Evolutionary conservation across 2,113 vertebrate genomes (phyloP).

Genomic region (Pseudopipra pipra): DNA sequence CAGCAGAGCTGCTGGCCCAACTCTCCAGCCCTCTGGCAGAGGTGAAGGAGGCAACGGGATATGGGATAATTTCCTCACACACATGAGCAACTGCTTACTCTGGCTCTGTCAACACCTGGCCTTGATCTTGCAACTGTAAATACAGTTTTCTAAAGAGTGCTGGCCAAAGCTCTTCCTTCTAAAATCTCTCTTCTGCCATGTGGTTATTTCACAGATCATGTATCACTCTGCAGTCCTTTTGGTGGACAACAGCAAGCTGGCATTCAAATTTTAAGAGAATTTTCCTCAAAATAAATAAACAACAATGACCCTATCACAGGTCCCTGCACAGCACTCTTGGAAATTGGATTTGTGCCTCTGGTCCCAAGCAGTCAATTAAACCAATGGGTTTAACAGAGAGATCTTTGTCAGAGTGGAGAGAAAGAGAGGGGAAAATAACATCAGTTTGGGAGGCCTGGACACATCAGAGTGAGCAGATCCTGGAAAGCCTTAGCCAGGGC

Average conservation of each 20-base stretch:
- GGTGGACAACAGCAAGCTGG: not conserved
- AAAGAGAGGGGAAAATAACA: not conserved
- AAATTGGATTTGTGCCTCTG: not conserved
- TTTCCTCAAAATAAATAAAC: not conserved
- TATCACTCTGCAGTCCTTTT: not conserved
- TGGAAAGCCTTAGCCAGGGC: not conserved
- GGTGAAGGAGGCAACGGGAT: not conserved
- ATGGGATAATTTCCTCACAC: not conserved
- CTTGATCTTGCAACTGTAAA: not conserved
- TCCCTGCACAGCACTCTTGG: not conserved
- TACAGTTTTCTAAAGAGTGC: not conserved
- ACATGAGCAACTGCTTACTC: not conserved
- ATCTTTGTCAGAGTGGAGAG: not conserved
- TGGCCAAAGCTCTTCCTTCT: not conserved
- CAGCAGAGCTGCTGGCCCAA: not conserved
- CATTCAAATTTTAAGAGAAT: not conserved
- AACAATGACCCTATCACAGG: not conserved
- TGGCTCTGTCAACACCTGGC: slow-evolving; percentile 16
- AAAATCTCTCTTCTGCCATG: not conserved
- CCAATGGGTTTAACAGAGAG: not conserved
- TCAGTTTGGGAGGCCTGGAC: not conserved
- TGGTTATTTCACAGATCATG: not conserved
- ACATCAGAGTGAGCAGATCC: not conserved
- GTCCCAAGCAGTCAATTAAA: not conserved
- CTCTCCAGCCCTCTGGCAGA: not conserved